Evolutionary conservation across 2,888 invertebrate species (phyloP).

Genomic region (Athrips mouffetella): DNA sequence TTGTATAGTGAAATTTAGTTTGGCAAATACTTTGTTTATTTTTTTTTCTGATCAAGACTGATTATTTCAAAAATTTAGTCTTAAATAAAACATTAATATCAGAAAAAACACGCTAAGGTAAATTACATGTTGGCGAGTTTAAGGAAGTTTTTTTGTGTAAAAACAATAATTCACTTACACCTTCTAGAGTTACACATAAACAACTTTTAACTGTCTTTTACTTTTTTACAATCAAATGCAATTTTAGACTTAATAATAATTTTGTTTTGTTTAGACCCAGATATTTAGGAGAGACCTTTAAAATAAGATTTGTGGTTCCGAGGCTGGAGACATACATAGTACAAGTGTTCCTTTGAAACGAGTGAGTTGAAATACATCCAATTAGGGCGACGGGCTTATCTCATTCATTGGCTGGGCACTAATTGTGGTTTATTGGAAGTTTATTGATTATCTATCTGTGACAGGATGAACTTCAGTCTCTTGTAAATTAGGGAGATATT

Average conservation of each 20-base stretch:
- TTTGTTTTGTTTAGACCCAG: slow-evolving; percentile 48
- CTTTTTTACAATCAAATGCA: neutral
- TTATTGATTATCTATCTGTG: neutral
- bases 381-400: slow-evolving; percentile 31
- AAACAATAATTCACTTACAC: no score
- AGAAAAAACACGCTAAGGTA: no score
- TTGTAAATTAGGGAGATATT: no score
- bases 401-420: slow-evolving; percentile 20
- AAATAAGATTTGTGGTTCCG: slow-evolving; percentile 43
- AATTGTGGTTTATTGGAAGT: neutral
- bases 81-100: no score
- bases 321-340: slow-evolving; percentile 36
- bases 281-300: slow-evolving; percentile 38
- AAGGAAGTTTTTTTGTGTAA: no score
- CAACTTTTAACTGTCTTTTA: neutral
- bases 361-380: slow-evolving; percentile 42
- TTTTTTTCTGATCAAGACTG: no score
- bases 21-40: no score
- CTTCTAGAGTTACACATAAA: no score
- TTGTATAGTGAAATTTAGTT: no score
- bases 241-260: slow-evolving; percentile 16
- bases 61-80: no score
- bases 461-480: no score
- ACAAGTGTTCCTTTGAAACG: slow-evolving; percentile 29
- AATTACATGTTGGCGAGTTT: no score